Base-by-base conservation (phyloP, 1,140 invertebrate species). In the Drosophila orosa region DNA sequence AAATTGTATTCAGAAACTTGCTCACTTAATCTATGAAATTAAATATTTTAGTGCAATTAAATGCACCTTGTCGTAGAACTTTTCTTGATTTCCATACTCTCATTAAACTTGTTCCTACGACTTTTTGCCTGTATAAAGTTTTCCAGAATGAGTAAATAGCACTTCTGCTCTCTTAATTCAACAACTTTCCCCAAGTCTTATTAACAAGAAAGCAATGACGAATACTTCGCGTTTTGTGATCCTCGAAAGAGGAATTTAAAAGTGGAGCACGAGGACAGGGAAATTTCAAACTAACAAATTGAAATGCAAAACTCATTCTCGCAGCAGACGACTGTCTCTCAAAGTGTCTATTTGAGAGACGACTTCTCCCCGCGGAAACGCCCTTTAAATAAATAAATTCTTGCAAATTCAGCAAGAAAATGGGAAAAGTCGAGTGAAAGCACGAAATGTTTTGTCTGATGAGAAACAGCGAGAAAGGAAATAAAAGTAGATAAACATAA, bases 351-450 rank as follows among this genome's bases (percentile, higher is more conserved):
- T 67, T 48, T 48, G 13, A 22, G 17, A 10, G 42, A 24, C 47
- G 47, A 4, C 37, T 39, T 42, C 24, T 45, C 2, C 44, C 44
- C n/a, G 45, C 22, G n/a, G 48, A 19, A 17, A 60, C 27, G 40
- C 47, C 62, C 74, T 59, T 59, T 75, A 44, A 85, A 80, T 77
- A 85, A 85, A 84, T 75, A 85, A 85, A 82, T 86, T 86, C 61
- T 58, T 63, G 78, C 60, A 48, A 81, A 86, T 71, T 75, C 71
- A 62, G 58, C 40, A 55, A 27, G 39, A 59, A 47, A 58, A 65
- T 48, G 29, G 12, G 17, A 33, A 15, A 66, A 73, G 50, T 59
- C 37, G 7, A 60, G 39, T 22, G 42, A 79, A 72, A 60, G 39
- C 55, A 58, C 27, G 60, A 59, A 74, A 67, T 75, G 47, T 71